phyloP scores from a whole-genome alignment of 1,140 invertebrate genomes.

The Bombus turneri region DNA sequence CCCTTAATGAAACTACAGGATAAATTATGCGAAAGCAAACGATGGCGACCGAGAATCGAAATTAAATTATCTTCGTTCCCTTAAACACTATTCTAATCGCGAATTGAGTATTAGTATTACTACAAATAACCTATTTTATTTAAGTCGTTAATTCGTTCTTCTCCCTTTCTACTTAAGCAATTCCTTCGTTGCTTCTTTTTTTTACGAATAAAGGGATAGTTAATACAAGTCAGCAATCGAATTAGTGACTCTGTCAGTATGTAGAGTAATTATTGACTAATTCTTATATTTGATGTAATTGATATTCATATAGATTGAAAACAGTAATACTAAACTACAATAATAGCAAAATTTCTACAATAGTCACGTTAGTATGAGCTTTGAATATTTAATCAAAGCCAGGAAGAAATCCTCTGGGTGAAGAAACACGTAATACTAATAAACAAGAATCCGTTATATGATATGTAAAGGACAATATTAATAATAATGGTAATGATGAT shows the following conservation, averaged over 20 bases:
- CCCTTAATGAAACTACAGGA: not conserved
- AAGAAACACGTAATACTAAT: too few relatives aligned
- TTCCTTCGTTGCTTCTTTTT: not conserved
- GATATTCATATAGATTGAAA: not conserved
- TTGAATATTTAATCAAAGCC: too few relatives aligned
- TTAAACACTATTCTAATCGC: not conserved
- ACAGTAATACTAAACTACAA: too few relatives aligned
- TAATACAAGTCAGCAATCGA: not conserved
- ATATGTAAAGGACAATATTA: too few relatives aligned
- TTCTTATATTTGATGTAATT: not conserved
- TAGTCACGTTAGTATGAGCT: too few relatives aligned
- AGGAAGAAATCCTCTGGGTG: too few relatives aligned
- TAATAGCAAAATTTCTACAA: too few relatives aligned
- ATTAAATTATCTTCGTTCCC: not conserved
- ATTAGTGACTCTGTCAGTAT: not conserved
- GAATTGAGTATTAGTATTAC: not conserved
- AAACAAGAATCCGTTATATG: too few relatives aligned
- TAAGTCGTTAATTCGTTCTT: not conserved
- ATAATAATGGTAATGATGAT: too few relatives aligned
- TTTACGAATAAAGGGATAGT: not conserved
- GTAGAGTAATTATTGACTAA: not conserved
- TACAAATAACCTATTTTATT: not conserved
- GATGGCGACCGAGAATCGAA: not conserved
- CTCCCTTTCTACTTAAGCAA: not conserved
- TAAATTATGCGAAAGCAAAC: conserved; percentile 20